These are phyloP conservation scores for Vanacampus margaritifer DNA, from an alignment of 2,113 vertebrate species.

Conservation along the genomic window DNA sequence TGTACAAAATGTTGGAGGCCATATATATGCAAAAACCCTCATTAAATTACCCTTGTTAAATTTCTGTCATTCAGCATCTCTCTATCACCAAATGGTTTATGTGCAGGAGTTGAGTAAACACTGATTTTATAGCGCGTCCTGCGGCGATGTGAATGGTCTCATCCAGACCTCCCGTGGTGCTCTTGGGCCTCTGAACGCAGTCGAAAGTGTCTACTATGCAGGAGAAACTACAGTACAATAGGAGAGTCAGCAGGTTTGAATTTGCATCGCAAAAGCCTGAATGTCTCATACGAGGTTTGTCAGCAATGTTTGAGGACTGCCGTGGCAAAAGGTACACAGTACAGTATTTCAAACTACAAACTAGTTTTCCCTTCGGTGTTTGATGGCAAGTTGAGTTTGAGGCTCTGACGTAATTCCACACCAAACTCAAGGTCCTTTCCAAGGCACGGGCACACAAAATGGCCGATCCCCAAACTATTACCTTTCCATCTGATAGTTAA, in stretches of 20 bases:
- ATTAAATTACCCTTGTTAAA: not conserved
- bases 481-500: too few species aligned
- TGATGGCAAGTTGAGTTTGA: too few species aligned
- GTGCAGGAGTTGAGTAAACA: conserved; percentile 17
- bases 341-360: not conserved
- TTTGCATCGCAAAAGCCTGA: not conserved
- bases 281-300: not conserved
- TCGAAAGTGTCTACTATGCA: conserved; percentile 7
- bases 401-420: too few species aligned
- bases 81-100: not conserved
- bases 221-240: conserved; percentile 7
- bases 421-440: too few species aligned
- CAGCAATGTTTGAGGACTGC: not conserved
- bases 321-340: too few species aligned
- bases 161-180: conserved; percentile 12
- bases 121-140: conserved; percentile 28
- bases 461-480: too few species aligned
- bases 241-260: not conserved
- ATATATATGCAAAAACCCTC: too few species aligned
- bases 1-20: too few species aligned
- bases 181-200: not conserved
- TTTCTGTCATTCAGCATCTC: conserved; percentile 1
- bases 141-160: conserved; percentile 18
- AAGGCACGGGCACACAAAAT: too few species aligned
- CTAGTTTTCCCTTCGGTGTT: too few species aligned